Evolutionary conservation across 2,888 invertebrate genomes (phyloP).

Genomic region (Elegia similella): DNA sequence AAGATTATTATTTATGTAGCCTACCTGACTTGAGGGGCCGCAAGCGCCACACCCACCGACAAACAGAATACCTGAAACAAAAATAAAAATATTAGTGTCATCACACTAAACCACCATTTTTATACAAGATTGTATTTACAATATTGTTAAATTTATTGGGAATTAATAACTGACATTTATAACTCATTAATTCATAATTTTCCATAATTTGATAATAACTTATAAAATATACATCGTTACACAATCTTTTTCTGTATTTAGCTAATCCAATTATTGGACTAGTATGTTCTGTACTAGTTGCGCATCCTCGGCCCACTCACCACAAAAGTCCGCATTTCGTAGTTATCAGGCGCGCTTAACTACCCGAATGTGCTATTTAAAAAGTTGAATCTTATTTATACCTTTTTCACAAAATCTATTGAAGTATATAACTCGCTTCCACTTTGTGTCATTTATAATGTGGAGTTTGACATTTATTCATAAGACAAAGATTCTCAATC

Average conservation of each 20-base stretch:
- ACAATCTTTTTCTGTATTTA: slow-evolving; percentile 19
- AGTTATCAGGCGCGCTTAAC: slow-evolving; percentile 55
- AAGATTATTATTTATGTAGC: background rate
- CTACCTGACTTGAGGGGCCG: slow-evolving; percentile 33
- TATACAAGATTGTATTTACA: background rate
- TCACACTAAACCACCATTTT: background rate
- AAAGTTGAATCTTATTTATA: slow-evolving; percentile 70
- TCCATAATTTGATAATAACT: slow-evolving; percentile 18
- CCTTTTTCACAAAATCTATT: slow-evolving; percentile 67
- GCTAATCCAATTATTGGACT: slow-evolving; percentile 10
- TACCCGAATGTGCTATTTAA: slow-evolving; percentile 63
- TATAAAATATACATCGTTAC: slow-evolving; percentile 22
- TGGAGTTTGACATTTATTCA: slow-evolving; percentile 57
- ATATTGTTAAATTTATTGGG: slow-evolving; percentile 14
- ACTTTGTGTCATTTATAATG: slow-evolving; percentile 67
- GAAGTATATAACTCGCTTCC: slow-evolving; percentile 51
- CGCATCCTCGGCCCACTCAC: slow-evolving; percentile 45
- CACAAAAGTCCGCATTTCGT: slow-evolving; percentile 67
- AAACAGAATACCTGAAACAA: slow-evolving; percentile 53
- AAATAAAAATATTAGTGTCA: slow-evolving; percentile 32
- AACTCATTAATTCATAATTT: slow-evolving; percentile 22
- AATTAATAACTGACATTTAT: slow-evolving; percentile 2
- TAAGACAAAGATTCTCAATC: slow-evolving; percentile 63
- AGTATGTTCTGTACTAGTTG: slow-evolving; percentile 10
- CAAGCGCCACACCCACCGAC: slow-evolving; percentile 56